A percentile compares a stretch with the other conserved stretches of the same genome.
Conservation (phyloP, 2,113 vertebrate species). For the Laticauda laticaudata region DNA sequence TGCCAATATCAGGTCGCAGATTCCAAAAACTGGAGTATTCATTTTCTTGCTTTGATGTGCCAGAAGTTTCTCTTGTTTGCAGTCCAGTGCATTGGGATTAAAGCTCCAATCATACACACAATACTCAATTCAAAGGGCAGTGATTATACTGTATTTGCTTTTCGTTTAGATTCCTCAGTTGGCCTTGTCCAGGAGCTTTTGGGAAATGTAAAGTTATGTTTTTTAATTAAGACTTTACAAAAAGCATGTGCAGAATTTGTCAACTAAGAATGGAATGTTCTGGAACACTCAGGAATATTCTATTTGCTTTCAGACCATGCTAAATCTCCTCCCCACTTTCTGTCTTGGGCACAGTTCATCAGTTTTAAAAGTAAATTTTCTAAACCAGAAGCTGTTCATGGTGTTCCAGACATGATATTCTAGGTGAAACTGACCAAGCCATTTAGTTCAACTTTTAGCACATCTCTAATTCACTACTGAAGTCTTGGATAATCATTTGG, state of each 20-base stretch:
- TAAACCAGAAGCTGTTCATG: neutral
- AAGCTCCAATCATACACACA: neutral
- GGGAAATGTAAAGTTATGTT: neutral
- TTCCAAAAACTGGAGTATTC: neutral
- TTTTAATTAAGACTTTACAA: neutral
- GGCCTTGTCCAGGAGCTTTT: neutral
- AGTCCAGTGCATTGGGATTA: neutral
- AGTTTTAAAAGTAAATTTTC: neutral
- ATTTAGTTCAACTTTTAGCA: neutral
- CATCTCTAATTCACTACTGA: neutral
- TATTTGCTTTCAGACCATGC: neutral
- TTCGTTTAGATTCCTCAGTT: neutral
- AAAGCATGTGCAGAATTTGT: neutral
- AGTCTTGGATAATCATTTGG: neutral
- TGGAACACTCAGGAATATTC: neutral
- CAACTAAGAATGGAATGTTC: neutral
- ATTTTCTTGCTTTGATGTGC: neutral
- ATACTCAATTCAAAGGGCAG: neutral
- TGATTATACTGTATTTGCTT: neutral
- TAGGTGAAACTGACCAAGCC: neutral
- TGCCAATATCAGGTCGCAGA: neutral
- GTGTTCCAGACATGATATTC: neutral
- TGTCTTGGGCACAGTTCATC: neutral
- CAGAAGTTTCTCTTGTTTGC: neutral
- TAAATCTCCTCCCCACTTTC: neutral